Evolutionary conservation across 2,113 vertebrate genomes (phyloP).

Genomic region (Notothenia coriiceps): DNA sequence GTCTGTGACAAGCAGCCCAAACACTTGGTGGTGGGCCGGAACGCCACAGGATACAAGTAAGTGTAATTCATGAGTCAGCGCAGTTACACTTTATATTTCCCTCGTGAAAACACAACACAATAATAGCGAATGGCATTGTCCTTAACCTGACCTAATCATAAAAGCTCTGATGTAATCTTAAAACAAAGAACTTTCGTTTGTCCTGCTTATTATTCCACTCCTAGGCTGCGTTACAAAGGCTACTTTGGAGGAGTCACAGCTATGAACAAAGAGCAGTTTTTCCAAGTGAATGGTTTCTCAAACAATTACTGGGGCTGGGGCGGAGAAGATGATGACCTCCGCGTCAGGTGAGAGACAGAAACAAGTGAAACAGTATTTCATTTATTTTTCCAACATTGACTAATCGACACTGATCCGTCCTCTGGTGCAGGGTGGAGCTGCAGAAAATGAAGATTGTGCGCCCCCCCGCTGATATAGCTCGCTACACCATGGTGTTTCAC

Average conservation of each 20-base stretch:
- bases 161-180: background rate
- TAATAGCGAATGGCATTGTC: background rate
- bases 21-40: constrained; percentile 96
- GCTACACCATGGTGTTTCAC: constrained; percentile 98
- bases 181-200: background rate
- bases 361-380: background rate
- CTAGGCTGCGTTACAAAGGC: constrained; percentile 91
- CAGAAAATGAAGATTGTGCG: constrained; percentile 91
- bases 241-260: constrained; percentile 98
- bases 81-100: background rate
- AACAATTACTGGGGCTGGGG: constrained; percentile 99
- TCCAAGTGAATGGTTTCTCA: constrained; percentile 94
- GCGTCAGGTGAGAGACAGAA: constrained; percentile 88
- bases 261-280: constrained; percentile 92
- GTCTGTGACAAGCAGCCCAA: constrained; percentile 91
- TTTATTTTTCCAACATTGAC: background rate
- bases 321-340: constrained; percentile 98
- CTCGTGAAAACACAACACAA: background rate
- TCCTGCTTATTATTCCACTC: background rate
- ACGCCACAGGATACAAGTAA: constrained; percentile 96
- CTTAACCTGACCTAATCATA: background rate
- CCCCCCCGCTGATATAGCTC: constrained; percentile 86
- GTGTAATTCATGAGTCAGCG: constrained; percentile 44
- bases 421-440: constrained; percentile 87
- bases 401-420: background rate